Conservation (phyloP, 1,140 invertebrate genomes). For the Drosophila teissieri region DNA sequence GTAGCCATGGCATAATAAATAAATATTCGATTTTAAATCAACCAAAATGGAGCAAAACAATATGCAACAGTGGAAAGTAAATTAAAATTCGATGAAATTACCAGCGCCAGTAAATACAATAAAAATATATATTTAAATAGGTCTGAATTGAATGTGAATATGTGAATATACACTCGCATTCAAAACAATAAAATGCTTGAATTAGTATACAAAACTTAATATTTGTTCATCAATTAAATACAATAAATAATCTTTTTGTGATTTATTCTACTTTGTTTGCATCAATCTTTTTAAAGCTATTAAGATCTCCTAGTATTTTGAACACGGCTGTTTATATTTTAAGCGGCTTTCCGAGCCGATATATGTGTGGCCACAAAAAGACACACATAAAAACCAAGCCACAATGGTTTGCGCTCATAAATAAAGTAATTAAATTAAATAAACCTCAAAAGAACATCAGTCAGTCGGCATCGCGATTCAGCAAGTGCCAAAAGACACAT, state of each 20-base stretch:
- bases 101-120: constrained; percentile 26
- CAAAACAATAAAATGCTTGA: neutral
- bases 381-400: constrained; percentile 20
- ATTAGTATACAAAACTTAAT: neutral
- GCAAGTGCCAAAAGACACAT: constrained; percentile 34
- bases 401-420: constrained; percentile 34
- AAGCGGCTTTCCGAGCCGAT: constrained; percentile 67
- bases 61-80: constrained; percentile 4
- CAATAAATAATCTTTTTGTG: neutral
- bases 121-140: constrained; percentile 25
- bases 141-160: constrained; percentile 11
- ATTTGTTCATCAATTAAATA: neutral
- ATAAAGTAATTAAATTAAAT: constrained; percentile 64
- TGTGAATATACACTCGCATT: neutral
- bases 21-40: constrained; percentile 48
- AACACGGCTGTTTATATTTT: constrained; percentile 17
- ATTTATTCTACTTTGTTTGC: neutral
- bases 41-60: constrained; percentile 34
- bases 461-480: constrained; percentile 33
- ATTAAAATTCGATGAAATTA: constrained; percentile 40
- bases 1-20: constrained; percentile 35
- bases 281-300: neutral
- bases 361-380: constrained; percentile 63
- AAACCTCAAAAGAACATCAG: constrained; percentile 35
- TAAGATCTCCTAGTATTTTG: neutral